Evolutionary conservation across 2,888 invertebrate genomes (phyloP), one percentile per base, ranked within the genome.

Genomic region (Amitus sp.): DNA sequence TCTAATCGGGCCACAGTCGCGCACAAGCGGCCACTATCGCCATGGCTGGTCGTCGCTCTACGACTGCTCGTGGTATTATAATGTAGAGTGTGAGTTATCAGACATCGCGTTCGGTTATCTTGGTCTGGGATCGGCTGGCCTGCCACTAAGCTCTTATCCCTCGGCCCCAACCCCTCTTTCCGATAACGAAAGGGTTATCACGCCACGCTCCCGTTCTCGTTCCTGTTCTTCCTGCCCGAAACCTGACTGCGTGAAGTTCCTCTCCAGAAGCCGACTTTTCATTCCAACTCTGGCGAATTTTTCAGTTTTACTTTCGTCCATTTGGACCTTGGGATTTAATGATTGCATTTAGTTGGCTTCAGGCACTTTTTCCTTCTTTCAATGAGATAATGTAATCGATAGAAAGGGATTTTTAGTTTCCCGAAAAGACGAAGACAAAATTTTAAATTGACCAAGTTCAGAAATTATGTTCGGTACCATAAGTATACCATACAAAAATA

Each of bases 181-280:
- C 75, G 80, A 80, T 80, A 81, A 80, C 80, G 78, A 75, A 80
- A 80, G 80, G 80, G 80, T 80, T 80, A 80, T 80, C 80, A 74
- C 77, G 76, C 76, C 73, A 78, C 73, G 74, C 72, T 72, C 30
- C 72, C 47, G 48, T 49, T 19, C 19, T 47, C 48, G 47, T 58
- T 27, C 20, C 54, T 69, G 67, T 56, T 64, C 61, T 62, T 49
- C 64, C 48, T 50, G 61, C 60, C 49, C 45, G 42, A 34, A 33
- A 53, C 30, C 39, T 28, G 23, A 34, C 23, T 28, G 53, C 65
- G 47, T 62, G 73, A 67, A 75, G 72, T 71, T 73, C 71, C 69
- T 67, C 66, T 57, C 48, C n/a, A n/a, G n/a, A n/a, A n/a, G n/a
- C 51, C 37, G 15, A 13, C 13, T 37, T 42, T 42, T 42, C 20